Conservation (phyloP, 2,888 invertebrate genomes). For the Aporophyla nigra region DNA sequence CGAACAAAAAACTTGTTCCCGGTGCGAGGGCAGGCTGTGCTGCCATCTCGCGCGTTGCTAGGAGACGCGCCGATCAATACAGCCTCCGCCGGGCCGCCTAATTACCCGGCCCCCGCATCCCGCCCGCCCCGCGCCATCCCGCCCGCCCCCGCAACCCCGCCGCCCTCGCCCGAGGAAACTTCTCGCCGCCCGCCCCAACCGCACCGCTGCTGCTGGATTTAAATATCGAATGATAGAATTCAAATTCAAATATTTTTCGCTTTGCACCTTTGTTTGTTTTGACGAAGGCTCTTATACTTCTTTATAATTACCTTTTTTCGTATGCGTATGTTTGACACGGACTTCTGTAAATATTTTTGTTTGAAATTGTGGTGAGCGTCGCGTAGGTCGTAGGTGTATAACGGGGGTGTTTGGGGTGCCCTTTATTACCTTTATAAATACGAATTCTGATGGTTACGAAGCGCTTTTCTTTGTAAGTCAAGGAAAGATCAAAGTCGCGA, state of each 20-base stretch:
- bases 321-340: slow-evolving; percentile 42
- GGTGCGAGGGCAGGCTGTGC: slow-evolving; percentile 84
- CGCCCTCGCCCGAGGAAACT: slow-evolving; percentile 77
- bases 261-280: slow-evolving; percentile 85
- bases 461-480: slow-evolving; percentile 27
- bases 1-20: slow-evolving; percentile 86
- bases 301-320: slow-evolving; percentile 70
- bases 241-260: slow-evolving; percentile 87
- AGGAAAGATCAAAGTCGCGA: slow-evolving; percentile 20
- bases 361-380: slow-evolving; percentile 47
- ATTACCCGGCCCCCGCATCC: slow-evolving; percentile 80
- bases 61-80: slow-evolving; percentile 90
- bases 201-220: slow-evolving; percentile 83
- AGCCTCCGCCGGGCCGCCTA: slow-evolving; percentile 91
- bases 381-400: slow-evolving; percentile 24
- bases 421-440: slow-evolving; percentile 57
- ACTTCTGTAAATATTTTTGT: slow-evolving; percentile 56
- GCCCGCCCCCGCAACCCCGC: slow-evolving; percentile 63
- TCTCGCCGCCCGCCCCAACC: slow-evolving; percentile 82
- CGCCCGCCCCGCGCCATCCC: slow-evolving; percentile 57
- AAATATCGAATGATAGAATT: slow-evolving; percentile 91
- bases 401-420: slow-evolving; percentile 30
- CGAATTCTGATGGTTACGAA: slow-evolving; percentile 37
- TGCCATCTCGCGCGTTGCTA: slow-evolving; percentile 90
- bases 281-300: slow-evolving; percentile 73